Evolutionary conservation across 2,797 vertebrate genomes (phyloP), one percentile per base, ranked within the genome.

Genomic region (Spinibarbus caldwelli): DNA sequence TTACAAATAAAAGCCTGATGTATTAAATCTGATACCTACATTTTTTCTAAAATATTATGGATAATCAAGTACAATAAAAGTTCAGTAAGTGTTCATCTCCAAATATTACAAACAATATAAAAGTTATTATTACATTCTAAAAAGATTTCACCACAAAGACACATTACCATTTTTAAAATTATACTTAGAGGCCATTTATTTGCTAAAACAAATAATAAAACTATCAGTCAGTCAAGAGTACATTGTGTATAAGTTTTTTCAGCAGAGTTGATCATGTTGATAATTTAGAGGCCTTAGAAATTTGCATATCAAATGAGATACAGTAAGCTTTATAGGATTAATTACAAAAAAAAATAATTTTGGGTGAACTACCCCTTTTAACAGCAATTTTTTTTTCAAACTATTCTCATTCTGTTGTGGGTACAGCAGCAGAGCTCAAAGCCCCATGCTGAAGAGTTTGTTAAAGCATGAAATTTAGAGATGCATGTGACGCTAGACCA

Each of bases 401-500:
- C 62, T 38, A 36, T 31, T 38, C 17, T 45, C 1, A 1, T 54
- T 43, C 26, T 57, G 73, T 57, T 54, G 82, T 67, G 62, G 75
- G n/a, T 54, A 43, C 62, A 62, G 54, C 83, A 12, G 80, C 45
- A 43, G 43, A 59, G 80, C 77, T 49, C 67, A 80, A 80, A 83
- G 62, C 82, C 72, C 43, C 26, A 45, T 11, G 31, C 45, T 68
- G 59, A 52, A 70, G 73, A 83, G 75, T 85, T 79, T 86, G 80
- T 75, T 81, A 84, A 86, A 88, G 80, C 71, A n/a, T 67, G 72
- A 80, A 82, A 86, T 83, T 71, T 78, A 57, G 85, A 70, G 52
- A 82, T 57, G 62, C 79, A 49, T 78, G 64, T 71, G 47, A 38
- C 36, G 78, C 68, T 57, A 75, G 67, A 54, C 83, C 81, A 80